Evolutionary conservation across 2,113 vertebrate genomes (phyloP).

Genomic region (Gasterosteus nipponicus): DNA sequence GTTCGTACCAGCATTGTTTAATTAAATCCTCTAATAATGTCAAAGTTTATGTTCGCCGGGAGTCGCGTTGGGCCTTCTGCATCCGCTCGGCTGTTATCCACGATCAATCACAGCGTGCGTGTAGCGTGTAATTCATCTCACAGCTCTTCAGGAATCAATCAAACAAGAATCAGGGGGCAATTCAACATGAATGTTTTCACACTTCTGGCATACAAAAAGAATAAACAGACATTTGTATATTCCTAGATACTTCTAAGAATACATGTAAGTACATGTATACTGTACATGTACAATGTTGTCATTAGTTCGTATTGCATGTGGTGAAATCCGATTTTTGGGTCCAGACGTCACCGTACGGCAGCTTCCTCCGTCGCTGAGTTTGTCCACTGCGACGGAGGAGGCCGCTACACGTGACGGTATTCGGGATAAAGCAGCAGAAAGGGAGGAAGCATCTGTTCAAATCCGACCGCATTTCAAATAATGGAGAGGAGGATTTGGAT

Average conservation of each 20-base stretch:
- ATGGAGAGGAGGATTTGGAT: too few relatives aligned
- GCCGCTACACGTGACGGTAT: too few relatives aligned
- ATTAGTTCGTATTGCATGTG: too few relatives aligned
- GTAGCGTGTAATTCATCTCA: constrained; percentile 33
- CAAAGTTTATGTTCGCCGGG: constrained; percentile 61
- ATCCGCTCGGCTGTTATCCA: constrained; percentile 37
- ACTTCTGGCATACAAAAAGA: background rate
- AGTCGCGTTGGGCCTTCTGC: constrained; percentile 42
- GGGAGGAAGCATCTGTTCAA: background rate
- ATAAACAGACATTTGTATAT: too few relatives aligned
- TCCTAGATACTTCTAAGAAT: too few relatives aligned
- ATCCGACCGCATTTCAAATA: background rate
- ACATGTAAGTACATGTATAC: background rate
- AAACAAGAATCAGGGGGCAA: constrained; percentile 42
- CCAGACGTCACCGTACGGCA: too few relatives aligned
- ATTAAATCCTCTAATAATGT: constrained; percentile 70
- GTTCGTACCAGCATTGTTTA: constrained; percentile 64
- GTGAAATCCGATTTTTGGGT: too few relatives aligned
- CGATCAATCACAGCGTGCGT: constrained; percentile 42
- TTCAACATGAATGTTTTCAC: constrained; percentile 16
- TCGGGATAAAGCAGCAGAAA: too few relatives aligned
- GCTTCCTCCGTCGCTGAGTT: too few relatives aligned
- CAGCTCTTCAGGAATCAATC: constrained; percentile 6
- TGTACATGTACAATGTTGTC: background rate
- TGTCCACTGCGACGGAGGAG: too few relatives aligned